Evolutionary conservation across 2,888 invertebrate genomes (phyloP).

Genomic region (Sesamia inferens): DNA sequence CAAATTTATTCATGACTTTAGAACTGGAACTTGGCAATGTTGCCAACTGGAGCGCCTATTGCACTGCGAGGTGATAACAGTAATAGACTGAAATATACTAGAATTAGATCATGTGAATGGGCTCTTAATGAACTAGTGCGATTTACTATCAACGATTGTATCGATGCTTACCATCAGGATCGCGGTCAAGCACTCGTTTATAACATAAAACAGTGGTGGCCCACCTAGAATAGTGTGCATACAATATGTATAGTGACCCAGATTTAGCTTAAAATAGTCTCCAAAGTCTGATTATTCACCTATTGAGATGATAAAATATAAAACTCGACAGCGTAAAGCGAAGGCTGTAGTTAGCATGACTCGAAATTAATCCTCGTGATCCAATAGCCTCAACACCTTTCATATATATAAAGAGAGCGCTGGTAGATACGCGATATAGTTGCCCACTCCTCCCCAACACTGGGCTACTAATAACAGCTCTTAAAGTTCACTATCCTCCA

Average conservation of each 20-base stretch:
- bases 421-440: background rate
- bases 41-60: slow-evolving; percentile 25
- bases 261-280: no score
- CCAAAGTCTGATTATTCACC: background rate
- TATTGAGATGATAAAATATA: background rate
- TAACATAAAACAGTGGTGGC: no score
- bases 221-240: no score
- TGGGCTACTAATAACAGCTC: slow-evolving; percentile 29
- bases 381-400: background rate
- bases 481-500: slow-evolving; percentile 34
- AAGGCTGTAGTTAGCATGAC: no score
- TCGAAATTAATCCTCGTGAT: no score
- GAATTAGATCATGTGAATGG: no score
- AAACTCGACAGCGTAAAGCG: background rate
- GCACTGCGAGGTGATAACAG: slow-evolving; percentile 3
- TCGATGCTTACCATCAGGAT: no score
- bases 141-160: no score
- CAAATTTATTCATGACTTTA: slow-evolving; percentile 55
- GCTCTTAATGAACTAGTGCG: no score
- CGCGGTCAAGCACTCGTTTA: no score
- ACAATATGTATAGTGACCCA: no score
- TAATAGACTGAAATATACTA: slow-evolving; percentile 7
- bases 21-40: slow-evolving; percentile 34
- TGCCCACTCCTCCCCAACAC: slow-evolving; percentile 2
- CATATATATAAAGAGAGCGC: background rate